A percentile compares a stretch with the other conserved stretches of the same genome.
phyloP scores from a whole-genome alignment of 2,797 vertebrate species.

The Bovichtus diacanthus region DNA sequence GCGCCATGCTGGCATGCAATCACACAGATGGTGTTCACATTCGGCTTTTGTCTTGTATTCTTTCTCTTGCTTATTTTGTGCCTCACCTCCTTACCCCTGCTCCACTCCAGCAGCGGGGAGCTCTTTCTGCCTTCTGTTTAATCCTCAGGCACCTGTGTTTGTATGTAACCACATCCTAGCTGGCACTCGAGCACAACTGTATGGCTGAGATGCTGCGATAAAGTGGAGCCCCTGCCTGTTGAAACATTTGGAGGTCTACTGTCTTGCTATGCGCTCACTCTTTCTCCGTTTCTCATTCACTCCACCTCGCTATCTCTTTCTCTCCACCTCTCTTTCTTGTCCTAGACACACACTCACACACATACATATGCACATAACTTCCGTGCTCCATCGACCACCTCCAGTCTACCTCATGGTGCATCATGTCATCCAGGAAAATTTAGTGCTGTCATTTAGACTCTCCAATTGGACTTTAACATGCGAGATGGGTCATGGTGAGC shows the following conservation, averaged over 20 bases:
- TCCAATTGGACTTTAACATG: constrained; percentile 71
- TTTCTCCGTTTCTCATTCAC: constrained; percentile 10
- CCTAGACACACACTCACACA: constrained; percentile 9
- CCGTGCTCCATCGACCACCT: constrained; percentile 31
- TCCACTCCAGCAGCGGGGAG: constrained; percentile 56
- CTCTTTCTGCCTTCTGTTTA: constrained; percentile 66
- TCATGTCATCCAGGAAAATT: constrained; percentile 68
- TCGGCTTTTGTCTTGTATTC: constrained; percentile 75
- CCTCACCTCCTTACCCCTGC: constrained; percentile 58
- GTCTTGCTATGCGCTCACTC: constrained; percentile 23
- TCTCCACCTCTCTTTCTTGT: constrained; percentile 1
- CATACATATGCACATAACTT: constrained; percentile 39
- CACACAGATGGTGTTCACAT: constrained; percentile 75
- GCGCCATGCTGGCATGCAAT: constrained; percentile 82
- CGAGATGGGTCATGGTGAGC: constrained; percentile 69
- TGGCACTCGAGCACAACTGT: constrained; percentile 45
- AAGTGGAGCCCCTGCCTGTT: constrained; percentile 27
- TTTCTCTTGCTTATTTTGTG: constrained; percentile 64
- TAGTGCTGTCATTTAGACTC: constrained; percentile 68
- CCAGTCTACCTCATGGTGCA: constrained; percentile 37
- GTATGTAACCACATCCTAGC: constrained; percentile 47
- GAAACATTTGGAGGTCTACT: constrained; percentile 39
- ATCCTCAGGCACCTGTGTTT: constrained; percentile 70
- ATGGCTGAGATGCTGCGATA: constrained; percentile 54
- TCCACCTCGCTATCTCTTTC: not conserved